These are phyloP conservation scores for Drosophila tropicalis DNA, from an alignment of 1,140 invertebrate genomes.

Conservation along the genomic window DNA sequence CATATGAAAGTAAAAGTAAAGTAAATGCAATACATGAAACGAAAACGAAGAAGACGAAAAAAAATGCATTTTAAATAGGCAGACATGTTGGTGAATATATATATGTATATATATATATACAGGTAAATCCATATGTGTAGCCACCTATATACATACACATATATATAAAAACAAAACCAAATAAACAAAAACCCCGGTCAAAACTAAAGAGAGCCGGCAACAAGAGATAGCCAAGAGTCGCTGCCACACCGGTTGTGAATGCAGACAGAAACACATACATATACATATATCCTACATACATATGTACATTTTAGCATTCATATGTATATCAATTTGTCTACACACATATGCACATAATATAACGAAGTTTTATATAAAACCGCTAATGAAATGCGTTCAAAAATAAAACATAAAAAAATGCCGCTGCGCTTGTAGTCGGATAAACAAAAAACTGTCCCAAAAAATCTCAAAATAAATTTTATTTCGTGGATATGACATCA, in stretches of 20 bases:
- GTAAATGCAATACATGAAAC: conserved; percentile 55
- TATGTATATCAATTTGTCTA: conserved; percentile 23
- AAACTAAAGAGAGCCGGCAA: conserved; percentile 34
- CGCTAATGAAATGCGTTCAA: conserved; percentile 73
- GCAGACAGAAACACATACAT: conserved; percentile 41
- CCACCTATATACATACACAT: conserved; percentile 21
- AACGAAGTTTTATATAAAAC: conserved; percentile 20
- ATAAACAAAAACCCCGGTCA: conserved; percentile 55
- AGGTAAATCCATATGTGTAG: conserved; percentile 11
- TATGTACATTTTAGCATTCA: neutral
- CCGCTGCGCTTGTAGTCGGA: conserved; percentile 61
- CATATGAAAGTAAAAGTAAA: conserved; percentile 81
- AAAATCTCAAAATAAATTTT: conserved; percentile 39
- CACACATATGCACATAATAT: conserved; percentile 29
- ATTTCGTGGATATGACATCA: conserved; percentile 66
- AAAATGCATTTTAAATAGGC: conserved; percentile 67
- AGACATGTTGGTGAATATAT: conserved; percentile 37
- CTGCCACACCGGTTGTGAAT: conserved; percentile 64
- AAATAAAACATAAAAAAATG: conserved; percentile 33
- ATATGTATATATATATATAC: conserved; percentile 8
- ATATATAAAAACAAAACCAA: conserved; percentile 40
- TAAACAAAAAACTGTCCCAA: conserved; percentile 46
- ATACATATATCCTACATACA: neutral
- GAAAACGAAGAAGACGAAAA: conserved; percentile 16
- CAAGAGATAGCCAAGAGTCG: conserved; percentile 51